Conservation (phyloP, 1,140 invertebrate genomes). For the Drosophila ananassae region DNA sequence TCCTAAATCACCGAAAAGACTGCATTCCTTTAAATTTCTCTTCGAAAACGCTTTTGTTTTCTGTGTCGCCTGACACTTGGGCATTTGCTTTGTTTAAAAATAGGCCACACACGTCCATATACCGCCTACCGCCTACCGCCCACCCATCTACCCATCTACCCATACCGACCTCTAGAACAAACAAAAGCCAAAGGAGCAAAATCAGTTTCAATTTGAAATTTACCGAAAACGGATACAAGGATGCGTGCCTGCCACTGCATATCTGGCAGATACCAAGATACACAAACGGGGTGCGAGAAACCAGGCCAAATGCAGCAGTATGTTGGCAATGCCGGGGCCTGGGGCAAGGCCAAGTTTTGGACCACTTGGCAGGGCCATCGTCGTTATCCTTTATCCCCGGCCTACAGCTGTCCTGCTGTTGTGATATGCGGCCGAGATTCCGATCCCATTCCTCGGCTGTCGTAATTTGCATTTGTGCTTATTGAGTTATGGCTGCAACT, state of each 20-base stretch:
- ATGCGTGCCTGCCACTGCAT: conserved; percentile 28
- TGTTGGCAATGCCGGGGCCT: conserved; percentile 23
- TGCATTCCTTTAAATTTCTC: not conserved
- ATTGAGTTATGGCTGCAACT: conserved; percentile 80
- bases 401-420: conserved; percentile 20
- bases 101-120: conserved; percentile 15
- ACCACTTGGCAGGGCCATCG: conserved; percentile 21
- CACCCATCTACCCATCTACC: too few species aligned
- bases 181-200: conserved; percentile 60
- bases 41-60: conserved; percentile 2
- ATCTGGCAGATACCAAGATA: conserved; percentile 19
- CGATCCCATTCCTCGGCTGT: conserved; percentile 30
- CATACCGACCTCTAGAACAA: conserved; percentile 1
- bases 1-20: not conserved
- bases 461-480: conserved; percentile 78
- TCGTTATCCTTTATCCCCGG: conserved; percentile 4
- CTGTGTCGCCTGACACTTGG: conserved; percentile 47
- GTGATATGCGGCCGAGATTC: conserved; percentile 51
- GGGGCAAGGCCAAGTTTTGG: conserved; percentile 40
- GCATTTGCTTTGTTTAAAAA: conserved; percentile 42
- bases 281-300: conserved; percentile 17
- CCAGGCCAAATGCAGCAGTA: conserved; percentile 30
- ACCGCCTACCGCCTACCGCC: not conserved
- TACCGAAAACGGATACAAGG: conserved; percentile 66
- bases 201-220: conserved; percentile 77